These are phyloP conservation scores for Dascillus cervinus DNA, from an alignment of 2,888 invertebrate species.

Conservation along the genomic window DNA sequence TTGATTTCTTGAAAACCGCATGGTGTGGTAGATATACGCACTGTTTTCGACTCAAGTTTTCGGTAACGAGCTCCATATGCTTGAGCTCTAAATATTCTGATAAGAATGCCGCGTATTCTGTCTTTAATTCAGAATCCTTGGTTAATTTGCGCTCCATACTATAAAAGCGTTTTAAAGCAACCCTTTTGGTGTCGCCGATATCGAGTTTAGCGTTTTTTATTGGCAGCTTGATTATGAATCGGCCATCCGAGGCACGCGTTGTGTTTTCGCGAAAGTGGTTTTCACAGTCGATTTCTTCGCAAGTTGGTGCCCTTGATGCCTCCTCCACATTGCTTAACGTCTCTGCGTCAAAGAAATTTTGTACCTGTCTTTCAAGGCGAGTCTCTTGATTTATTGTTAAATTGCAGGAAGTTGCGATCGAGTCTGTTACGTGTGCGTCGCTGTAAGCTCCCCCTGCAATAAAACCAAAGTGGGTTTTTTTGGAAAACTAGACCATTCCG, in stretches of 20 bases:
- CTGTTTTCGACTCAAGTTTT: conserved; percentile 2
- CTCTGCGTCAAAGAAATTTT: no score
- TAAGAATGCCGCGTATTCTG: conserved; percentile 18
- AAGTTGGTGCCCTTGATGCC: no score
- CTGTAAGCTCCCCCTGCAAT: no score
- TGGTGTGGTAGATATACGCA: conserved; percentile 16
- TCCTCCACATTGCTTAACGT: no score
- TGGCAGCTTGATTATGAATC: conserved; percentile 17
- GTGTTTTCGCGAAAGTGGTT: conserved; percentile 13
- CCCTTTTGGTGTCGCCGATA: conserved; percentile 6
- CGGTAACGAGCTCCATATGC: no score
- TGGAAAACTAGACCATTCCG: conserved; percentile 10
- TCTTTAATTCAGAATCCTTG: conserved; percentile 9
- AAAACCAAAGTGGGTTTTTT: conserved; percentile 16
- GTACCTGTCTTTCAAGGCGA: no score
- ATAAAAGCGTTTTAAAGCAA: conserved; percentile 13
- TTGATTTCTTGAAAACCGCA: no score
- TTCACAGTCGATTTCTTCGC: conserved; percentile 18
- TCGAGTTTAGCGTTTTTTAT: conserved; percentile 9
- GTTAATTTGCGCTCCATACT: conserved; percentile 15
- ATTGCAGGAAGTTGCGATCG: no score
- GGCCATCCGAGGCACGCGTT: conserved; percentile 7
- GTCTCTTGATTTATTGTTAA: no score
- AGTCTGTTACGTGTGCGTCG: no score
- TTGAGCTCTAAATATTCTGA: conserved; percentile 15